Evolutionary conservation across 2,113 vertebrate species (phyloP).

Genomic region (Macquaria ambigua): DNA sequence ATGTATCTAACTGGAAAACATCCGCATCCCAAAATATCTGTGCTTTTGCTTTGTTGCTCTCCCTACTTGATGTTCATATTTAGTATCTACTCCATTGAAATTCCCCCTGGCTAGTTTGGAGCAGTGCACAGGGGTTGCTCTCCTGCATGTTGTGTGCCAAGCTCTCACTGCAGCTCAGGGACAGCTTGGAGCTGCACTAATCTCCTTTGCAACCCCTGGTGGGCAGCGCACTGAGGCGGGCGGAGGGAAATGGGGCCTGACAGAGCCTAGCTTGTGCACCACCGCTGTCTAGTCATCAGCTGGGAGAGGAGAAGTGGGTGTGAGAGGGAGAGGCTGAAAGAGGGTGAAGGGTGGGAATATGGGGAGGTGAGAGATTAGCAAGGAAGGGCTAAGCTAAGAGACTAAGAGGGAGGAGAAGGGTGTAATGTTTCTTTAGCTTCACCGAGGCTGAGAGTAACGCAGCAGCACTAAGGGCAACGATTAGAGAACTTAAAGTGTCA

Average conservation of each 20-base stretch:
- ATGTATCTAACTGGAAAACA: slow-evolving; percentile 50
- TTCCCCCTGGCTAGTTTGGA: slow-evolving; percentile 37
- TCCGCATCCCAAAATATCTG: slow-evolving; percentile 42
- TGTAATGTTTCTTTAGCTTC: neutral
- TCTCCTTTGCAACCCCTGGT: slow-evolving; percentile 68
- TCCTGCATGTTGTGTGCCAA: slow-evolving; percentile 44
- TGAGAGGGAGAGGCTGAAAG: slow-evolving; percentile 7
- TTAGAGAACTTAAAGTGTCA: slow-evolving; percentile 6
- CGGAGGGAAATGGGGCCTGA: slow-evolving; percentile 69
- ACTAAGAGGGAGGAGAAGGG: neutral
- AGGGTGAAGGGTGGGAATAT: neutral
- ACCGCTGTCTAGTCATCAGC: slow-evolving; percentile 35
- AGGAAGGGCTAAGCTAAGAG: neutral
- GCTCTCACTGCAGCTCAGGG: slow-evolving; percentile 52
- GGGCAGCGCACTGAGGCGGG: slow-evolving; percentile 62
- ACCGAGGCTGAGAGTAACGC: neutral
- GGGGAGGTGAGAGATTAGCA: neutral
- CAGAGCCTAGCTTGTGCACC: slow-evolving; percentile 60
- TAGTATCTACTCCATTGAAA: slow-evolving; percentile 55
- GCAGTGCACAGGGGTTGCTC: slow-evolving; percentile 35
- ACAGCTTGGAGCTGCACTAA: slow-evolving; percentile 64
- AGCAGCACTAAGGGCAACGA: slow-evolving; percentile 13
- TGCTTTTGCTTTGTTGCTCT: slow-evolving; percentile 43
- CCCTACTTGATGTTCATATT: slow-evolving; percentile 56
- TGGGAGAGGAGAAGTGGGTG: slow-evolving; percentile 37